phyloP scores from a whole-genome alignment of 2,888 invertebrate genomes.

The Helicoverpa assulta region DNA sequence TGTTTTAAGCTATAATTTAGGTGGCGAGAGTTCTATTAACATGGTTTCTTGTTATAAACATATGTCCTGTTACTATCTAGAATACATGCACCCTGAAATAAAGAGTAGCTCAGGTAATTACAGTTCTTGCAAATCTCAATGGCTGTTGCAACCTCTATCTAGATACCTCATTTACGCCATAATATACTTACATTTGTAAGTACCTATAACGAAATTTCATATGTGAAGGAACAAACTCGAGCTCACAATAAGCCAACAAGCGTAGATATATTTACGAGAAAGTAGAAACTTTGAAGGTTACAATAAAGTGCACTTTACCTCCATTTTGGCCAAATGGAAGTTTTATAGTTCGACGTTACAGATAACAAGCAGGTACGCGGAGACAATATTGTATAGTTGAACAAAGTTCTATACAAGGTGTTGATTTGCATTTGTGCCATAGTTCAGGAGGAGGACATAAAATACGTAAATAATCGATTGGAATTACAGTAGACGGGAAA shows the following conservation, averaged over 20 bases:
- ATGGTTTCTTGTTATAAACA: not conserved
- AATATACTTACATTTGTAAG: too few species aligned
- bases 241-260: not conserved
- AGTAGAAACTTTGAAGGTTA: not conserved
- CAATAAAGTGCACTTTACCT: not conserved
- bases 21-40: not conserved
- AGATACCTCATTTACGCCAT: too few species aligned
- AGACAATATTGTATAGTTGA: slow-evolving; percentile 9
- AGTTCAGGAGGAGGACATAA: too few species aligned
- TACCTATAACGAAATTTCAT: too few species aligned
- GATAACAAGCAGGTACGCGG: not conserved
- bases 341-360: not conserved
- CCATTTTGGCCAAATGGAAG: not conserved
- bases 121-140: too few species aligned
- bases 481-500: too few species aligned
- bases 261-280: slow-evolving; percentile 7
- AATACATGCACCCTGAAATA: too few species aligned
- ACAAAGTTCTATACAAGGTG: not conserved
- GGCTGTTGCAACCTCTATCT: too few species aligned
- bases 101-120: too few species aligned
- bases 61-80: too few species aligned
- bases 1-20: slow-evolving; percentile 13
- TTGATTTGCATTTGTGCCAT: too few species aligned
- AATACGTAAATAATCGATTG: too few species aligned
- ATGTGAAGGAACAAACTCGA: not conserved